Evolutionary conservation across 2,113 vertebrate genomes (phyloP), one percentile per base, ranked within the genome.

Genomic region (Callaeas wilsoni): DNA sequence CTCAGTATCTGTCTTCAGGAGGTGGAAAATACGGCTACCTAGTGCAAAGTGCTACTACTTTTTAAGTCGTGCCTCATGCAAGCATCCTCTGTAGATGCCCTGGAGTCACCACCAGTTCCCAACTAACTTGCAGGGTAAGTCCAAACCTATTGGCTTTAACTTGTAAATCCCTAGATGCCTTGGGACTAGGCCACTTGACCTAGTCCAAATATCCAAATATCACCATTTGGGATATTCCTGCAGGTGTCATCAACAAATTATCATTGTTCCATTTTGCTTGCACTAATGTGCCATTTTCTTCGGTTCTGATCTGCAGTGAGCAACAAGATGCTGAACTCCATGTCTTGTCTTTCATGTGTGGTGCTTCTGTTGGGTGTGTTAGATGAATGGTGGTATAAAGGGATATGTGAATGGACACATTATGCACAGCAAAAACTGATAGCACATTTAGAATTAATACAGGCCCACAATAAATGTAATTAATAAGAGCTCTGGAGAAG

Each of bases 391-490:
- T 30, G 16, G 7, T 33, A 16, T 32, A 60, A 83, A 71, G 46
- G 35, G 62, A 42, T 42, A 77, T 27, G 39, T 60, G 20, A 64
- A 1, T 47, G 13, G 22, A 25, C 4, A 55, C n/a, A 26, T 27
- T 70, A 35, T 44, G 39, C 67, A 39, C 15, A 76, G 19, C 7
- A 39, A 63, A 83, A 91, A 13, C 68, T 84, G 87, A 81, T 70
- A 92, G 71, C 25, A 89, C 41, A 69, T 82, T 92, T 77, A 86
- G 67, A 77, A 44, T 63, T 52, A 53, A 26, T 52, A 67, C 39
- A 84, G 94, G 65, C 74, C 93, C 46, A 60, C 52, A 86, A 82
- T 91, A 96, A 94, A 92, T 84, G 46, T 92, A 94, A 90, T 97
- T 91, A 69, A 69, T 94, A 93, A 84, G 79, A 96, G 75, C 52